Evolutionary conservation across 2,888 invertebrate genomes (phyloP), one percentile per base, ranked within the genome.

Genomic region (Oegoconia quadripuncta): DNA sequence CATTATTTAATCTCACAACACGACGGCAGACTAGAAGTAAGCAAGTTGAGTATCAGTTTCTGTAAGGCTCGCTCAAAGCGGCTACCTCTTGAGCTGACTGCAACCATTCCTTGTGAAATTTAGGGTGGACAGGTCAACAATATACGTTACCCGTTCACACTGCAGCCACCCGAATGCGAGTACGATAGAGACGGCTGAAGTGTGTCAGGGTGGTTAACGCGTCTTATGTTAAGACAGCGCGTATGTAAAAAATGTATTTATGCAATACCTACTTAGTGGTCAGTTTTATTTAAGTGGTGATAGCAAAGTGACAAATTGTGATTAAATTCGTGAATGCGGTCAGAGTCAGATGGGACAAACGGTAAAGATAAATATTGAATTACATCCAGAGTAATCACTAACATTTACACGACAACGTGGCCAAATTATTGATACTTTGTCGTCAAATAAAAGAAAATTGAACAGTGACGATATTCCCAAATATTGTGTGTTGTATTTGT

Each of bases 301-400:
- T 69, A 70, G 74, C 72, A 65, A 79, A 77, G 76, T 79, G 78
- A 75, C 76, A 71, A 70, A 66, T 50, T 41, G 55, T 50, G 52
- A 46, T 46, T 54, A 59, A n/a, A n/a, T n/a, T n/a, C n/a, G n/a
- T n/a, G n/a, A n/a, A n/a, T n/a, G n/a, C n/a, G n/a, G n/a, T n/a
- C n/a, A n/a, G n/a, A n/a, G n/a, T n/a, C n/a, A n/a, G n/a, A n/a
- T n/a, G n/a, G n/a, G n/a, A n/a, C n/a, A n/a, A n/a, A n/a, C n/a
- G n/a, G n/a, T n/a, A n/a, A n/a, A n/a, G n/a, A n/a, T n/a, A n/a
- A n/a, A n/a, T n/a, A n/a, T n/a, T n/a, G n/a, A n/a, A n/a, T n/a
- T n/a, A n/a, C n/a, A n/a, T n/a, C n/a, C n/a, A n/a, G n/a, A n/a
- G n/a, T n/a, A n/a, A n/a, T n/a, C n/a, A n/a, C n/a, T n/a, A n/a